Conservation (phyloP, 1,140 invertebrate genomes). For the Drosophila takahashii region DNA sequence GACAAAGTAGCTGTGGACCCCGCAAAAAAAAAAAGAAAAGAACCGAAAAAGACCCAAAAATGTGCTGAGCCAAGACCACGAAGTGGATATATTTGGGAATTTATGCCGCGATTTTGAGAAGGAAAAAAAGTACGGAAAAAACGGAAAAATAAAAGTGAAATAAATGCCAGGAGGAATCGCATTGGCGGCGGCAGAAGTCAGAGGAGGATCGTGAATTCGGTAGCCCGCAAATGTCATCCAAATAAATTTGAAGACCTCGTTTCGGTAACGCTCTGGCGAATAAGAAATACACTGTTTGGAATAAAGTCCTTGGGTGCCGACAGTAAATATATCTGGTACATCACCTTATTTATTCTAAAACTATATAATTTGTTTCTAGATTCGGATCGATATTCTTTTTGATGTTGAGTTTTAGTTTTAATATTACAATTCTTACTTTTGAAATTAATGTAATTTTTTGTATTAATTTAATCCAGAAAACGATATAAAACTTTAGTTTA, state of each 20-base stretch:
- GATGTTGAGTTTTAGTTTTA: no score
- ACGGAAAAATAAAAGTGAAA: slow-evolving; percentile 56
- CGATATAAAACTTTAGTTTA: no score
- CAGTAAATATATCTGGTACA: not conserved
- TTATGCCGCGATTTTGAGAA: slow-evolving; percentile 68
- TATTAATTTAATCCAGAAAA: no score
- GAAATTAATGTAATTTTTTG: no score
- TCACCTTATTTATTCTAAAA: no score
- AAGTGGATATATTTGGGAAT: slow-evolving; percentile 65
- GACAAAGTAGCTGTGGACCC: slow-evolving; percentile 67
- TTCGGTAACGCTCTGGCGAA: not conserved
- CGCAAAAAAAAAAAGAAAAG: slow-evolving; percentile 27
- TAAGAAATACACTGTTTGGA: not conserved
- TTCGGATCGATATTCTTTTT: no score
- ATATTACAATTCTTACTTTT: no score
- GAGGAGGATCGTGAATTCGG: slow-evolving; percentile 47
- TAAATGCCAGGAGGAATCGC: slow-evolving; percentile 44
- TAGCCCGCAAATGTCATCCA: slow-evolving; percentile 48
- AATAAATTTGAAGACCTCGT: slow-evolving; percentile 35
- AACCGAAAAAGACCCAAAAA: slow-evolving; percentile 35
- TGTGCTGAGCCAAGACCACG: slow-evolving; percentile 35
- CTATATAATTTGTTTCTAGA: no score
- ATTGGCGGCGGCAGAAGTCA: slow-evolving; percentile 37
- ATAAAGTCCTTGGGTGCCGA: not conserved
- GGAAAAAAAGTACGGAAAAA: slow-evolving; percentile 34